Evolutionary conservation across 1,140 invertebrate species (phyloP).

Genomic region (Teleogryllus occipitalis): DNA sequence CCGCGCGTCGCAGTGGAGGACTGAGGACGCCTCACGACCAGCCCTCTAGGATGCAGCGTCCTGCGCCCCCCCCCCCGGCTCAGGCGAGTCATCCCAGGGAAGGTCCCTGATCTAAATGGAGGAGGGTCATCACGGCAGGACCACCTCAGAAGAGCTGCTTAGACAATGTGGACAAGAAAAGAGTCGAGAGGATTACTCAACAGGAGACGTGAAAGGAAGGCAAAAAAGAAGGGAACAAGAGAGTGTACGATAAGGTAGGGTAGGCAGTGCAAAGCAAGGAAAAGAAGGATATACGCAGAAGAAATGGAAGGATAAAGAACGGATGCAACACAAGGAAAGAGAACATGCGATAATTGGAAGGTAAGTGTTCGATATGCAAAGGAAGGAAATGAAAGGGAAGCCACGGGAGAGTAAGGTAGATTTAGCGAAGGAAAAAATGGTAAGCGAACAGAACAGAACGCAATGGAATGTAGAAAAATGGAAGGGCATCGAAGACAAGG

Average conservation of each 20-base stretch:
- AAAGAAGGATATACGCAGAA: not conserved
- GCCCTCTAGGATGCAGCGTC: too few relatives aligned
- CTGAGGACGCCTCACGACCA: too few relatives aligned
- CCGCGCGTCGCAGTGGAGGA: too few relatives aligned
- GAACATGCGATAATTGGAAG: not conserved
- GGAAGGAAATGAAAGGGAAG: not conserved
- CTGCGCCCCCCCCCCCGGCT: too few relatives aligned
- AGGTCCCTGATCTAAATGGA: too few relatives aligned
- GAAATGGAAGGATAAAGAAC: not conserved
- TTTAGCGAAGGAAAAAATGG: not conserved
- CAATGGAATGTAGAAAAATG: not conserved
- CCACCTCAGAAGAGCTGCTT: too few relatives aligned
- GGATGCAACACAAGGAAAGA: not conserved
- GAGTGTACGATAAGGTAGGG: not conserved
- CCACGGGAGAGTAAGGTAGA: not conserved
- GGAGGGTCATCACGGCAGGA: too few relatives aligned
- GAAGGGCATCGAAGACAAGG: not conserved
- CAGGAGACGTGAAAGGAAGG: not conserved
- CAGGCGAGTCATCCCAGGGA: too few relatives aligned
- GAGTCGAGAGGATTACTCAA: not conserved
- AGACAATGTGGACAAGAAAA: too few relatives aligned
- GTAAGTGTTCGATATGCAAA: not conserved
- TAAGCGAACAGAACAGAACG: not conserved
- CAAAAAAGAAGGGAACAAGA: not conserved
- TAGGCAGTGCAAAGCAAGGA: not conserved